Conservation (phyloP, 2,797 vertebrate species). For the Crax fasciolata region DNA sequence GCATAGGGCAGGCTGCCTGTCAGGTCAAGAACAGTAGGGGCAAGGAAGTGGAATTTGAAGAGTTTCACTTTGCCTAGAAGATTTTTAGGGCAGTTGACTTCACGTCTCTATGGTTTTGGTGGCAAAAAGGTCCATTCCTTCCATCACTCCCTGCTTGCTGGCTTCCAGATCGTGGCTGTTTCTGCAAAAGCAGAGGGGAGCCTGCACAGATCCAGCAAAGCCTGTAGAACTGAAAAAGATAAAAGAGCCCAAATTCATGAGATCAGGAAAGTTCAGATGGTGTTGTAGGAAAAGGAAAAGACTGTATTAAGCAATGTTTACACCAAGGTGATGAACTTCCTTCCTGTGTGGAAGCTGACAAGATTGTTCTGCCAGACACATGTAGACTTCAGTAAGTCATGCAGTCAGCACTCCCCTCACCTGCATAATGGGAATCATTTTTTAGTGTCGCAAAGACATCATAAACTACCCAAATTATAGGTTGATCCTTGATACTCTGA, state of each 20-base stretch:
- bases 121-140: neutral
- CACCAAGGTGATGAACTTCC: neutral
- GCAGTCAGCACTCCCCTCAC: conserved; percentile 32
- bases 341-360: neutral
- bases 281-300: neutral
- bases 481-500: neutral
- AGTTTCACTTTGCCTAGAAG: neutral
- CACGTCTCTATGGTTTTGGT: neutral
- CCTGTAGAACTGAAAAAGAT: neutral
- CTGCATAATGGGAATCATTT: conserved; percentile 1
- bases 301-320: neutral
- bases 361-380: neutral
- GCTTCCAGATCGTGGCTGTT: neutral
- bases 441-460: neutral
- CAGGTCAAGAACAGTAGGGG: neutral
- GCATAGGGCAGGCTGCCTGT: neutral
- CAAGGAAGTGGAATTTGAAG: neutral
- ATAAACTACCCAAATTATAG: neutral
- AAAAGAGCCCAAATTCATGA: neutral
- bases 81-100: neutral
- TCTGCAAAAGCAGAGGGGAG: neutral
- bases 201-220: neutral
- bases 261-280: neutral
- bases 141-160: neutral
- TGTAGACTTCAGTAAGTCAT: conserved; percentile 22